Evolutionary conservation across 2,888 invertebrate species (phyloP), one percentile per base, ranked within the genome.

Genomic region (Noctua janthe): DNA sequence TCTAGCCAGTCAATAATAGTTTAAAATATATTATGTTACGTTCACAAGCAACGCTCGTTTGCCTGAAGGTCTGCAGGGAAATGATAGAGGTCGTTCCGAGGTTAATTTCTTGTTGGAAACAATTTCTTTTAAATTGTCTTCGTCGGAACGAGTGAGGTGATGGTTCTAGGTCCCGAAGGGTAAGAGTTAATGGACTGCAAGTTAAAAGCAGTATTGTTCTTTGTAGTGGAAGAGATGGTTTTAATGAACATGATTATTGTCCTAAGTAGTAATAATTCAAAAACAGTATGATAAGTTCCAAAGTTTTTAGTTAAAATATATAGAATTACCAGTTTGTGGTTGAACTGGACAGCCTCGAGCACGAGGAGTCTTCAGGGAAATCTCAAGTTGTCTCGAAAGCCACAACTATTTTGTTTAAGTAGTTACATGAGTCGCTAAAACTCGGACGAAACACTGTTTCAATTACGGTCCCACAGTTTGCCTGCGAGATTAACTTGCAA

Each of bases 371-470:
- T 72, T 79, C 11, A 62, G 80, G 77, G 79, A 78, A 81, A 81
- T 82, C 47, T 79, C 66, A 80, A 80, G 71, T 80, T 73, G 72
- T 67, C 71, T 80, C 71, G 29, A 72, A 76, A 71, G 54, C 69
- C 69, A 77, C 67, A 79, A 80, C 51, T 75, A 78, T 79, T 62
- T 78, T 69, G 49, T 78, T 82, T 80, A 82, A 84, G 72, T 70
- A 67, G 54, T 71, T 70, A 76, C 66, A 67, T 13, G 17, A 43
- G 39, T 76, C 5, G 23, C 47, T 29, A 49, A 66, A 64, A 76
- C 71, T 80, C 47, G 5, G 39, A 49, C 54, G 66, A 70, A 76
- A 73, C 67, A 54, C n/a, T 72, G 74, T 43, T 43, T 76, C 6
- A 17, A 59, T 23, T 39, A n/a, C 5, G 20, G 51, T 51, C 17